phyloP scores from a whole-genome alignment of 2,888 invertebrate genomes.

The Branchellion lobata region DNA sequence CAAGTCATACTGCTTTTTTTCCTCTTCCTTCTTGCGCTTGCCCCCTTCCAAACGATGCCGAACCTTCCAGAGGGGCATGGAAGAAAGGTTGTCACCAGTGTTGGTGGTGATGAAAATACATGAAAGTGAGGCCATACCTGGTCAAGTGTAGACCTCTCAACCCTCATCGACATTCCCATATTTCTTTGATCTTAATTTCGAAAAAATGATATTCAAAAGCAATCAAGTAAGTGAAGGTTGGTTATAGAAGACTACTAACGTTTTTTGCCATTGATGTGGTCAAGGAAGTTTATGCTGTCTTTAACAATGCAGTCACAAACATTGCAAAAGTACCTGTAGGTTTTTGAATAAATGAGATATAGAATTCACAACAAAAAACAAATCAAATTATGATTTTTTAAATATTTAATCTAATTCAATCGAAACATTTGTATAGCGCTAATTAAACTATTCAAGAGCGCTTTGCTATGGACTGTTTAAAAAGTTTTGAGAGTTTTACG shows the following conservation, averaged over 20 bases:
- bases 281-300: slow-evolving; percentile 97
- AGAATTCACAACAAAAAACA: not conserved
- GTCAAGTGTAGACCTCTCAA: slow-evolving; percentile 53
- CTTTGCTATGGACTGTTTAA: too few species aligned
- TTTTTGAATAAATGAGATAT: not conserved
- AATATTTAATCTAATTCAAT: too few species aligned
- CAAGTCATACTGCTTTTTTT: slow-evolving; percentile 91
- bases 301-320: slow-evolving; percentile 99
- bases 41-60: slow-evolving; percentile 84
- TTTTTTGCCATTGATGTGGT: slow-evolving; percentile 99
- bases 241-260: too few species aligned
- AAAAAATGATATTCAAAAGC: not conserved
- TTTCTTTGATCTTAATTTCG: slow-evolving; percentile 95
- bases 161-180: slow-evolving; percentile 74
- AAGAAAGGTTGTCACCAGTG: not conserved
- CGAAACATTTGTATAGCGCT: too few species aligned
- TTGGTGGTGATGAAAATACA: too few species aligned
- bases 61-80: not conserved
- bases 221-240: too few species aligned
- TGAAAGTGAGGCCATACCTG: slow-evolving; percentile 67
- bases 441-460: too few species aligned
- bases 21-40: slow-evolving; percentile 90
- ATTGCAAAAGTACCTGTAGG: slow-evolving; percentile 86
- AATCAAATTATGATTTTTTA: too few species aligned
- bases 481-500: too few species aligned